Percentiles rank a stretch among this genome's conserved stretches.
Conservation (phyloP, 2,888 invertebrate genomes). For the Thymelicus acteon region DNA sequence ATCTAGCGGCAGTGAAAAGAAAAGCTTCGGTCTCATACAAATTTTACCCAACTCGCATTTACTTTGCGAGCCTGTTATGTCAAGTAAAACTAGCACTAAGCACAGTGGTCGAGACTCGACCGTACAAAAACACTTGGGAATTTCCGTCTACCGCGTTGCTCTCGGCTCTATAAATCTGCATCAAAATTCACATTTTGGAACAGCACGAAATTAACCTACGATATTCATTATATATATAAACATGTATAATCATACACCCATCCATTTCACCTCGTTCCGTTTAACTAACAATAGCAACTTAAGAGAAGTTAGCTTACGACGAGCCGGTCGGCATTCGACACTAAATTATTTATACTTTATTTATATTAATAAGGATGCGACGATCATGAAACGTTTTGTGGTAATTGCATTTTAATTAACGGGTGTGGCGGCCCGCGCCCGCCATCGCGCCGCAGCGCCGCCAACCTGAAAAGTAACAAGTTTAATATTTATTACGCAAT, state of each 20-base stretch:
- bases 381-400: constrained; percentile 70
- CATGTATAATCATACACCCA: constrained; percentile 80
- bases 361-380: constrained; percentile 68
- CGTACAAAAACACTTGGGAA: constrained; percentile 46
- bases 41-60: too few species aligned
- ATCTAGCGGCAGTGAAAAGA: too few species aligned
- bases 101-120: not conserved
- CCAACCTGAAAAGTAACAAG: constrained; percentile 58
- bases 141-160: constrained; percentile 21
- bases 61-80: too few species aligned
- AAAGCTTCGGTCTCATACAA: too few species aligned
- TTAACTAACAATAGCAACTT: constrained; percentile 71
- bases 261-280: constrained; percentile 67
- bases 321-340: constrained; percentile 45
- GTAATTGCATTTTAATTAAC: constrained; percentile 72
- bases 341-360: constrained; percentile 51
- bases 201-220: constrained; percentile 82
- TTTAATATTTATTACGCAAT: not conserved
- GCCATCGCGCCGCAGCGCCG: constrained; percentile 62
- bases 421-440: constrained; percentile 61
- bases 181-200: constrained; percentile 59
- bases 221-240: constrained; percentile 81
- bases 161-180: constrained; percentile 44
- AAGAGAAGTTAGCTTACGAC: constrained; percentile 69
- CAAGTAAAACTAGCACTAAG: too few species aligned